Evolutionary conservation across 2,113 vertebrate genomes (phyloP).

Genomic region (Calcarius ornatus): DNA sequence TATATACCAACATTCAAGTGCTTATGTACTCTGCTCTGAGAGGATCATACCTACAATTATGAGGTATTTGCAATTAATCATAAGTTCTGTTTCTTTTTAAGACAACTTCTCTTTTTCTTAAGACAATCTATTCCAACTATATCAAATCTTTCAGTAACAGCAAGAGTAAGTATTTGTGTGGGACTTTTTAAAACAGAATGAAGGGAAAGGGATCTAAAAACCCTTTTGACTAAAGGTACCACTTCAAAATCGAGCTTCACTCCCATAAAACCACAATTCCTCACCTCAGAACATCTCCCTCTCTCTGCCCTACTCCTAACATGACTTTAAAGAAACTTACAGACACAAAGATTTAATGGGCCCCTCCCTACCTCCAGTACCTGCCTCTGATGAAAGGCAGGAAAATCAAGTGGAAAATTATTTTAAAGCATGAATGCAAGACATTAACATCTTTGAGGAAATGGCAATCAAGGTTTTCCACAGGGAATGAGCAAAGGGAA

Average conservation of each 20-base stretch:
- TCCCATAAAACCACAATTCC: background rate
- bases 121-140: background rate
- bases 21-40: background rate
- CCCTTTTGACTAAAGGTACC: background rate
- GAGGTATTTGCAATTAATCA: background rate
- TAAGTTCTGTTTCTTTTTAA: background rate
- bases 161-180: background rate
- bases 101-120: background rate
- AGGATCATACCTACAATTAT: background rate
- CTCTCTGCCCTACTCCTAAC: background rate
- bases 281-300: background rate
- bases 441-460: constrained; percentile 47
- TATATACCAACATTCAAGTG: background rate
- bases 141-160: background rate
- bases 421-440: constrained; percentile 28
- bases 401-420: constrained; percentile 46
- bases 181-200: background rate
- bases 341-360: constrained; percentile 1
- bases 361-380: constrained; percentile 36
- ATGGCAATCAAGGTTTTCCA: constrained; percentile 43
- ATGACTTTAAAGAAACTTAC: background rate
- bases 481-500: constrained; percentile 9
- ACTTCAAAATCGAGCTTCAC: background rate
- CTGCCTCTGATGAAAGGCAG: constrained; percentile 49
- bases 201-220: background rate